Conservation (phyloP, 1,140 invertebrate species). For the Mycetomoellerius zeteki region DNA sequence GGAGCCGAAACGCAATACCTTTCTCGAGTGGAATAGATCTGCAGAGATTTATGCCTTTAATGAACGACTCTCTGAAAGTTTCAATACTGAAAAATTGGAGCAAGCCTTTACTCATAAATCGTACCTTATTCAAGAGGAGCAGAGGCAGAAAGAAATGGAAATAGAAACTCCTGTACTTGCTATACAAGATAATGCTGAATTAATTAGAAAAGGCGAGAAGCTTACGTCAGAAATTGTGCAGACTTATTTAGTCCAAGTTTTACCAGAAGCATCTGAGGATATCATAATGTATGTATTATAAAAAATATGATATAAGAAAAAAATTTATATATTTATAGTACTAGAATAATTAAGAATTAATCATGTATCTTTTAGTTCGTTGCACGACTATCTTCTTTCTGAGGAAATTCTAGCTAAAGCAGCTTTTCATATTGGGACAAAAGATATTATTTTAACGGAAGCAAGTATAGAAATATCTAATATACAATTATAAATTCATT, state of each 20-base stretch:
- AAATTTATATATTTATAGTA: not conserved
- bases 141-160: constrained; percentile 90
- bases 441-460: constrained; percentile 92
- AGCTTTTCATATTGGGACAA: constrained; percentile 91
- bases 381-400: constrained; percentile 90
- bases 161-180: constrained; percentile 88
- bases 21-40: constrained; percentile 95
- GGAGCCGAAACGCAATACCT: constrained; percentile 88
- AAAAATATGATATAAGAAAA: not conserved
- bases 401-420: constrained; percentile 91
- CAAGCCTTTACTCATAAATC: constrained; percentile 93
- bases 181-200: constrained; percentile 90
- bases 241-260: constrained; percentile 88
- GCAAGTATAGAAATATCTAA: constrained; percentile 87
- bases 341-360: constrained; percentile 40
- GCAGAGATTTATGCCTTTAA: constrained; percentile 96
- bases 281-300: constrained; percentile 87
- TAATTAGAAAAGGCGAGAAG: constrained; percentile 90
- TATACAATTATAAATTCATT: not conserved
- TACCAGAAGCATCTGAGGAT: constrained; percentile 92
- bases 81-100: constrained; percentile 90
- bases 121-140: constrained; percentile 92
- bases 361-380: constrained; percentile 82
- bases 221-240: constrained; percentile 88
- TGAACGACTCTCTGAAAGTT: constrained; percentile 94